Conservation (phyloP, 2,888 invertebrate species). For the Ceramica pisi region DNA sequence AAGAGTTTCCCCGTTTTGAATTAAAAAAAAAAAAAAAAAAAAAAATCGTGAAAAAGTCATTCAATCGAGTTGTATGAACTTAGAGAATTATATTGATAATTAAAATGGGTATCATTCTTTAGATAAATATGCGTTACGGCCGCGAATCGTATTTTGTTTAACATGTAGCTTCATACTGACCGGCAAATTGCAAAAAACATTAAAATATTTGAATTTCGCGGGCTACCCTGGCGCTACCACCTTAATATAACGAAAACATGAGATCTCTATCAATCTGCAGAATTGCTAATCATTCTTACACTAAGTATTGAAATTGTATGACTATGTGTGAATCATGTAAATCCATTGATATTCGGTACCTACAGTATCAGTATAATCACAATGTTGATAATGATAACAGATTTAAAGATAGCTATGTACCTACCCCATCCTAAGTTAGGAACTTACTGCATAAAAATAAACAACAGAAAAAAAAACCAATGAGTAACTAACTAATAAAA, state of each 20-base stretch:
- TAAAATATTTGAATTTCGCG: too few relatives aligned
- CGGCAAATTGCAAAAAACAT: too few relatives aligned
- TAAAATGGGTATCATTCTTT: too few relatives aligned
- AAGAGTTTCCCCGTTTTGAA: too few relatives aligned
- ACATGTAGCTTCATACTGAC: too few relatives aligned
- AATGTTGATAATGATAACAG: conserved; percentile 1
- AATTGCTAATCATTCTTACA: conserved; percentile 8
- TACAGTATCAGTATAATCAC: conserved; percentile 4
- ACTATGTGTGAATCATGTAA: conserved; percentile 18
- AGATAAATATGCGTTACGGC: too few relatives aligned
- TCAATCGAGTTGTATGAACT: too few relatives aligned
- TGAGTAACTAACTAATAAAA: conserved; percentile 12
- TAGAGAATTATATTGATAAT: too few relatives aligned
- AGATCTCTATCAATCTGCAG: not conserved
- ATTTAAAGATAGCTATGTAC: not conserved
- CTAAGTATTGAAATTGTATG: not conserved
- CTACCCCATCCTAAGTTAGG: not conserved
- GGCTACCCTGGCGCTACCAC: too few relatives aligned
- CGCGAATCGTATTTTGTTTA: too few relatives aligned
- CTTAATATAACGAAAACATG: not conserved
- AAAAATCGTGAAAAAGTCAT: too few relatives aligned
- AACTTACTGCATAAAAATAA: conserved; percentile 30
- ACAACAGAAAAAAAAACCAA: conserved; percentile 20
- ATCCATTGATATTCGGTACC: not conserved
- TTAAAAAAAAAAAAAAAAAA: too few relatives aligned